Percentiles rank a stretch among this genome's conserved stretches.
Evolutionary conservation across 2,888 invertebrate genomes (phyloP).

Genomic region (Ophraella communa): DNA sequence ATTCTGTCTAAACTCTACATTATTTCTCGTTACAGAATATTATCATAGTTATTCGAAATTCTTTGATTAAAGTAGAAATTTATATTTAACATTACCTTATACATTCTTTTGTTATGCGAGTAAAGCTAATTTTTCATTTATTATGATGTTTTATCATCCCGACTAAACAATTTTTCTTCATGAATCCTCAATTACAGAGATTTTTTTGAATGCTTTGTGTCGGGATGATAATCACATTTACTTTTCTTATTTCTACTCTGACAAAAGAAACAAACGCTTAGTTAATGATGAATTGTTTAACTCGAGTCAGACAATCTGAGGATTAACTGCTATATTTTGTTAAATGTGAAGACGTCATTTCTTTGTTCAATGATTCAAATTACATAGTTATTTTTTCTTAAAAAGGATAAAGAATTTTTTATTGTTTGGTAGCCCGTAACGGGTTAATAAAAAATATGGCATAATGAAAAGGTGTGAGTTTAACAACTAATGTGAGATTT

Average conservation of each 20-base stretch:
- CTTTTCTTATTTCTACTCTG: background rate
- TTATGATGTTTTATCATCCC: background rate
- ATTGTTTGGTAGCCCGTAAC: background rate
- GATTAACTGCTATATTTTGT: conserved; percentile 7
- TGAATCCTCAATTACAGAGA: conserved; percentile 23
- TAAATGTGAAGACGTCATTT: conserved; percentile 8
- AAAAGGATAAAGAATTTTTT: conserved; percentile 1
- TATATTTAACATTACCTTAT: background rate
- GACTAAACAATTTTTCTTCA: conserved; percentile 1
- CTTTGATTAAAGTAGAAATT: too few relatives aligned
- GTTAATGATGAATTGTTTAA: conserved; percentile 7
- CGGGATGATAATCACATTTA: conserved; percentile 5
- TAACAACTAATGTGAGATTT: too few relatives aligned
- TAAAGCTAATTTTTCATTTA: background rate
- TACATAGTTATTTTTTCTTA: conserved; percentile 6
- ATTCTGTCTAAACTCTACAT: too few relatives aligned
- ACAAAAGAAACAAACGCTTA: background rate
- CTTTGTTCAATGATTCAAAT: background rate
- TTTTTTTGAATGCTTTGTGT: conserved; percentile 8
- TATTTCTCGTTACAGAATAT: too few relatives aligned
- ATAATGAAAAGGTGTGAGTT: too few relatives aligned
- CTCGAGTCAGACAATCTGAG: background rate
- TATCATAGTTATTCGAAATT: too few relatives aligned
- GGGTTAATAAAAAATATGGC: too few relatives aligned
- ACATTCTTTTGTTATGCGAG: background rate